These are phyloP conservation scores for Ctenosaura bakeri DNA, from an alignment of 2,797 vertebrate species.

Conservation along the genomic window DNA sequence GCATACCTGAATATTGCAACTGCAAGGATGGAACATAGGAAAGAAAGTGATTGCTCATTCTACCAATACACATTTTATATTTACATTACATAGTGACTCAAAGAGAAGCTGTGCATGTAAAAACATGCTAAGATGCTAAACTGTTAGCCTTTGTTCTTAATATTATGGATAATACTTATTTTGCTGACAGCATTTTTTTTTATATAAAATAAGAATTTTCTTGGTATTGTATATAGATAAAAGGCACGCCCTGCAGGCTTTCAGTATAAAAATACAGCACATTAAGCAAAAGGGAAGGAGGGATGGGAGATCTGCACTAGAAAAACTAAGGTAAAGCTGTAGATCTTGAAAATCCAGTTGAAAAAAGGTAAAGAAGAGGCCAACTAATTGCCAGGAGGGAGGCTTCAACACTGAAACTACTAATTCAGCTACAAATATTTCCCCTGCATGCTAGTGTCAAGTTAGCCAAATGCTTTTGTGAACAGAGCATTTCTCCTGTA, in stretches of 20 bases:
- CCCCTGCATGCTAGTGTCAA: background rate
- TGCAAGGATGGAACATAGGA: background rate
- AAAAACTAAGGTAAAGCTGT: background rate
- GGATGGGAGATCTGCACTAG: background rate
- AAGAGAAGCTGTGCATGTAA: background rate
- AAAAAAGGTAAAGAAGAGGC: constrained; percentile 12
- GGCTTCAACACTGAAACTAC: background rate
- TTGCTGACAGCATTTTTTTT: background rate
- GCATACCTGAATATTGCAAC: background rate
- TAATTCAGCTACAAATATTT: constrained; percentile 6
- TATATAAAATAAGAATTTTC: background rate
- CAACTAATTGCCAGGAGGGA: background rate
- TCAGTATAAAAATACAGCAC: background rate
- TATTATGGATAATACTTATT: background rate
- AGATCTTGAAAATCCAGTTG: background rate
- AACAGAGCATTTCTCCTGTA: background rate
- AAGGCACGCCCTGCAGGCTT: background rate
- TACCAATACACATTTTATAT: background rate
- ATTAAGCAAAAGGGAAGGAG: background rate
- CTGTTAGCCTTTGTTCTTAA: background rate
- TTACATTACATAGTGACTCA: background rate
- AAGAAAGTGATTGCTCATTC: background rate
- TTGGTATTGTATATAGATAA: background rate
- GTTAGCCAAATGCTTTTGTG: background rate
- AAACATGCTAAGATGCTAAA: background rate